These are phyloP conservation scores for Saturnia pavonia DNA, from an alignment of 2,888 invertebrate species.

Conservation along the genomic window DNA sequence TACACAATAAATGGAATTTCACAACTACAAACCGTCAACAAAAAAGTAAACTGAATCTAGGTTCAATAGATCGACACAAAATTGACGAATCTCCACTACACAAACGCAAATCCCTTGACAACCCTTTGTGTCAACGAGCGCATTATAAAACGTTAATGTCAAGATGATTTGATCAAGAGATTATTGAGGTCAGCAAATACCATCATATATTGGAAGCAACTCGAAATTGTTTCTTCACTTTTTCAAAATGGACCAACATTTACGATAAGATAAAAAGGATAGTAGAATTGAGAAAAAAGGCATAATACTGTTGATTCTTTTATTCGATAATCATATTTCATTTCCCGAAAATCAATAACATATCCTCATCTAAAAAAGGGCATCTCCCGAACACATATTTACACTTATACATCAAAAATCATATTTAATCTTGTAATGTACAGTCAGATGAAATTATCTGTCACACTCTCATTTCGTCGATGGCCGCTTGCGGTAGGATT, in stretches of 20 bases:
- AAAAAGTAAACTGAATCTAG: neutral
- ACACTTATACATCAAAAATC: constrained; percentile 57
- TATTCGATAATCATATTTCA: constrained; percentile 70
- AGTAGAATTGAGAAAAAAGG: constrained; percentile 3
- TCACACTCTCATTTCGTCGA: constrained; percentile 96
- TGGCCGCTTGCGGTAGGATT: constrained; percentile 90
- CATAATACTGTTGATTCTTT: constrained; percentile 42
- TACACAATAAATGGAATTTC: neutral
- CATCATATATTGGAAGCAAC: neutral
- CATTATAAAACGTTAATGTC: constrained; percentile 7
- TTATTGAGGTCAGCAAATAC: constrained; percentile 4
- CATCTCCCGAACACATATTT: constrained; percentile 53
- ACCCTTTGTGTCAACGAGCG: constrained; percentile 1
- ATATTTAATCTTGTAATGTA: constrained; percentile 56
- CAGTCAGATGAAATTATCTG: constrained; percentile 67
- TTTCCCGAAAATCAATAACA: constrained; percentile 67
- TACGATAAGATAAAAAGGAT: neutral
- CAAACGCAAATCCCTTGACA: neutral
- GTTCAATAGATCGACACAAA: neutral
- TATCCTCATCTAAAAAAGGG: constrained; percentile 55
- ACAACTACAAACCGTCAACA: neutral
- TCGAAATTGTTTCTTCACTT: neutral
- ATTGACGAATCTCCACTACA: neutral
- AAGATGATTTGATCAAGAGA: too few relatives aligned
- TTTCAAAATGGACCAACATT: neutral